Evolutionary conservation across 2,888 invertebrate genomes (phyloP), one percentile per base, ranked within the genome.

Genomic region (Romanomermis culicivorax): DNA sequence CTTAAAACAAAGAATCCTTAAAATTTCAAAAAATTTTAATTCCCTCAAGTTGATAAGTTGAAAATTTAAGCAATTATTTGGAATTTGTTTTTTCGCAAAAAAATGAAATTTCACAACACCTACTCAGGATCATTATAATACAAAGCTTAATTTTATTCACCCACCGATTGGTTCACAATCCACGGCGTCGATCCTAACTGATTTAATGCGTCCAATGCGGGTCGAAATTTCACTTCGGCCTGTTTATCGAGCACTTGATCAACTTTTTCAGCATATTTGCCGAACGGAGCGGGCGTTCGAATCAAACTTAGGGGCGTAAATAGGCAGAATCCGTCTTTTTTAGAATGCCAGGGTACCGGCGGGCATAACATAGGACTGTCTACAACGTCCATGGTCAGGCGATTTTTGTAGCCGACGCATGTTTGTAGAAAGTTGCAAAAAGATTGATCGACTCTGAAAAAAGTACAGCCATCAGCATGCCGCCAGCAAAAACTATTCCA

Each of bases 121-220:
- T n/a, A n/a, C n/a, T n/a, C n/a, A n/a, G n/a, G n/a, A n/a, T n/a
- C n/a, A n/a, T n/a, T n/a, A n/a, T n/a, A n/a, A n/a, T n/a, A n/a
- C n/a, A n/a, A n/a, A n/a, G n/a, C n/a, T n/a, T n/a, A n/a, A n/a
- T n/a, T n/a, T n/a, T n/a, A n/a, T n/a, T 82, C 80, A 2, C 82
- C 71, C 56, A 86, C 77, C 0, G 76, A 75, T 55, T 77, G 75
- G 69, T 97, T 95, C 50, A 97, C 81, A 62, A 74, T 78, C 97
- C 97, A 97, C 0, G 95, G 88, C 56, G 87, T 80, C 52, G 83
- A 78, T 0, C 82, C 81, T n/a, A 95, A 76, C 67, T 87, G 83
- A 74, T 95, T 97, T 42, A 97, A 75, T 25, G 86, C 80, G 73
- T 97, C 95, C 52, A 88, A 74, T 1, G 82, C 78, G 0, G 93